phyloP scores from a whole-genome alignment of 2,113 vertebrate species.

The Dissostichus mawsoni region DNA sequence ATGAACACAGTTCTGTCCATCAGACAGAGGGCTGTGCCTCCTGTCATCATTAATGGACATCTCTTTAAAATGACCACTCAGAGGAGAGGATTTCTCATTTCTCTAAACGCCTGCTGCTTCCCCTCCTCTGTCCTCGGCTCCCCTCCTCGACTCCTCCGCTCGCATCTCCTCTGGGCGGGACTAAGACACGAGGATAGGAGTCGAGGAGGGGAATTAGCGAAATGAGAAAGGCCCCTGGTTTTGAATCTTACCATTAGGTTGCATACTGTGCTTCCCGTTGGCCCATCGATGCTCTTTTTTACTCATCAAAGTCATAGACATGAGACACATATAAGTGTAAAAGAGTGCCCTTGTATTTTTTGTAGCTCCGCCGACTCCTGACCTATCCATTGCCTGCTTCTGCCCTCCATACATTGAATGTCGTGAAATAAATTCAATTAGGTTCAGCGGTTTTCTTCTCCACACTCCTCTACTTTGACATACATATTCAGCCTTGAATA shows the following conservation, averaged over 20 bases:
- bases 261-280: not conserved
- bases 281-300: not conserved
- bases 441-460: not conserved
- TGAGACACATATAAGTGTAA: not conserved
- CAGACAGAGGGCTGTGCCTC: too few relatives aligned
- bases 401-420: not conserved
- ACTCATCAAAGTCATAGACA: not conserved
- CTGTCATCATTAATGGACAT: too few relatives aligned
- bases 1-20: too few relatives aligned
- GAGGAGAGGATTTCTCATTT: too few relatives aligned
- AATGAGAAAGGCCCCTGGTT: not conserved
- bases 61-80: too few relatives aligned
- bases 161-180: too few relatives aligned
- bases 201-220: too few relatives aligned
- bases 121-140: too few relatives aligned
- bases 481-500: not conserved
- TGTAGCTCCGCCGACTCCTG: not conserved
- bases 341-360: not conserved
- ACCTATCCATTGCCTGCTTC: not conserved
- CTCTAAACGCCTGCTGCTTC: too few relatives aligned
- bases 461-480: not conserved
- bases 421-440: not conserved
- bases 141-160: too few relatives aligned
- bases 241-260: conserved; percentile 10
- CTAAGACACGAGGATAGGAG: too few relatives aligned